Base-by-base conservation (phyloP, 2,797 vertebrate genomes). In the Delichon dasypus region DNA sequence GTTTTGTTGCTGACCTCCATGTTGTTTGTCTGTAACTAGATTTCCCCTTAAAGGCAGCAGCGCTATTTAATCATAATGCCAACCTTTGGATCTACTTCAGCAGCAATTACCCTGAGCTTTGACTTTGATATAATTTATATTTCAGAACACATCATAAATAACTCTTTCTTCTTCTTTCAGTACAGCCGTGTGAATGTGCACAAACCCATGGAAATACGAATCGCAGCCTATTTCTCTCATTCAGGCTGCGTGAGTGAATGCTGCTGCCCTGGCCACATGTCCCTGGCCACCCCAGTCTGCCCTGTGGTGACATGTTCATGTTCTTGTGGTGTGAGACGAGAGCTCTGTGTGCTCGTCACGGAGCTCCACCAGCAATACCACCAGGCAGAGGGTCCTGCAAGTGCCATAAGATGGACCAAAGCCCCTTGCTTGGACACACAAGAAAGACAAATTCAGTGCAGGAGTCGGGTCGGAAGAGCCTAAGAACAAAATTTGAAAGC, bases 51-150 rank as follows among this genome's bases (percentile, higher is more conserved):
- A 93, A 96, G 89, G 91, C 74, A 89, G 92, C 89, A 95, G 71
- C 7, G 8, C 92, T 92, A 76, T 95, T 96, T 96, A 95, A 96
- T 97, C 94, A 97, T 95, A 92, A 93, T 96, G 80, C 82, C 95
- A 96, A 94, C 71, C 90, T 95, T 96, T 90, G 86, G 75, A 83
- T 97, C 79, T 72, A 96, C 85, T 96, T 92, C 89, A 96, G 93
- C 91, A 74, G 66, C 95, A 97, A 96, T 96, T 95, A 95, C 93
- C 67, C 77, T 93, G 91, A 93, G 94, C 90, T 93, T 94, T 95
- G 90, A 94, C 89, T 90, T 93, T 91, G 76, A 90, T 93, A 92
- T 87, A 92, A 96, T 95, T 97, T 96, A 82, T 93, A 89, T 93
- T 95, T 95, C 74, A 86, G 86, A 93, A 92, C 83, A 88, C 86